A percentile compares a stretch with the other conserved stretches of the same genome.
Evolutionary conservation across 2,888 invertebrate genomes (phyloP).

Genomic region (Drosophila peninsularis): DNA sequence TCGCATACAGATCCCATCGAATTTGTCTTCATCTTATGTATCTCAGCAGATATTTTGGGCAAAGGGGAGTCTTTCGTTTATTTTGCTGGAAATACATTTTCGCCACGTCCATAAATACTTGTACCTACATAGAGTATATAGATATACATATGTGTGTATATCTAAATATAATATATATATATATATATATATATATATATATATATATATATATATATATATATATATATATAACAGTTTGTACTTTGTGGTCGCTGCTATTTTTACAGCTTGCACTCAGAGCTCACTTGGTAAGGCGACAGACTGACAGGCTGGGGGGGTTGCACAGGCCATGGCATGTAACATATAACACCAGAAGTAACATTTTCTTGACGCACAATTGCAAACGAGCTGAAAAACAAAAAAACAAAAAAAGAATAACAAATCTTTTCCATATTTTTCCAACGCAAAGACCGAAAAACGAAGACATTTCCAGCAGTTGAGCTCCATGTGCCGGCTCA

Average conservation of each 20-base stretch:
- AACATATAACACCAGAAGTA: constrained; percentile 63
- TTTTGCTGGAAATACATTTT: constrained; percentile 66
- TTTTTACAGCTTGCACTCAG: constrained; percentile 60
- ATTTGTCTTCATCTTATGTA: constrained; percentile 5
- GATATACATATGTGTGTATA: neutral
- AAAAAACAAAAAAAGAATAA: neutral
- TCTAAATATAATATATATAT: too few species aligned
- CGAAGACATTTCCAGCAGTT: constrained; percentile 38
- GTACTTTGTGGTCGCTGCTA: constrained; percentile 47
- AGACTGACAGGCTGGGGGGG: constrained; percentile 12
- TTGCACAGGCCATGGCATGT: constrained; percentile 21
- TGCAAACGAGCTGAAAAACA: constrained; percentile 40
- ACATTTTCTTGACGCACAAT: constrained; percentile 68
- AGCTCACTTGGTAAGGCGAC: constrained; percentile 24
- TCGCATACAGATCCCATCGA: neutral
- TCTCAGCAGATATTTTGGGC: neutral
- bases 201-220: neutral
- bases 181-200: neutral
- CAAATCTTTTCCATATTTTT: constrained; percentile 42
- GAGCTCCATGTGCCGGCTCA: constrained; percentile 54
- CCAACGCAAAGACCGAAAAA: constrained; percentile 29
- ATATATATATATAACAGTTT: constrained; percentile 10
- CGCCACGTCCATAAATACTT: constrained; percentile 43
- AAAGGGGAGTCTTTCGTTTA: constrained; percentile 37
- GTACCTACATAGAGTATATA: constrained; percentile 5